Percentiles rank a stretch among this genome's conserved stretches.
Conservation (phyloP, 2,888 invertebrate species). For the Nomada ferruginata region DNA sequence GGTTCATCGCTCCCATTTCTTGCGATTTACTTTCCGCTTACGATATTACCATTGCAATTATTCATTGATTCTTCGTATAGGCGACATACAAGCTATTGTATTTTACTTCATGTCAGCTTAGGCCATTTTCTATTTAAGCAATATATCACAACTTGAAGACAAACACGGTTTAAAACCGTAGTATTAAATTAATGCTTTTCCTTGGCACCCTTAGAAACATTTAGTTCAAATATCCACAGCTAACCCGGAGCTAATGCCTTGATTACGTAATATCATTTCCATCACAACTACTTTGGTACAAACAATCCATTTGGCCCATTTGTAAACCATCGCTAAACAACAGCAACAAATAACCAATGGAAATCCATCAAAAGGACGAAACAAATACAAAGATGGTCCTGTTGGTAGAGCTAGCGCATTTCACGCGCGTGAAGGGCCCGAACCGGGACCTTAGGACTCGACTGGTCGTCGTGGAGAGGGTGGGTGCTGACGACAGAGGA, state of each 20-base stretch:
- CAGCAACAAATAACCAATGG: neutral
- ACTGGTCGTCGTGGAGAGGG: slow-evolving; percentile 64
- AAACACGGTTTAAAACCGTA: no score
- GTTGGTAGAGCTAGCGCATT: slow-evolving; percentile 61
- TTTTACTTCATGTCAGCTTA: no score
- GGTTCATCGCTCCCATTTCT: no score
- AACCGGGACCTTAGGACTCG: slow-evolving; percentile 62
- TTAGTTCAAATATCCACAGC: no score
- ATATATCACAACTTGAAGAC: no score
- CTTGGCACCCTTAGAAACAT: no score
- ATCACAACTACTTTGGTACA: neutral
- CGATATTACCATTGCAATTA: neutral
- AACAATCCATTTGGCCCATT: neutral
- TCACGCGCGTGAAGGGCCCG: slow-evolving; percentile 69
- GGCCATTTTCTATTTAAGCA: no score
- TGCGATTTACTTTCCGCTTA: no score
- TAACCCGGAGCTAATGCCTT: no score
- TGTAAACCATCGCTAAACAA: neutral
- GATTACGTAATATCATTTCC: neutral
- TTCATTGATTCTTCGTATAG: no score
- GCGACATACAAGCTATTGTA: no score
- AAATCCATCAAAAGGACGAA: neutral
- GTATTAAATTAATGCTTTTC: no score
- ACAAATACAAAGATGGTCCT: slow-evolving; percentile 37
- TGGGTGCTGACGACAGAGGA: slow-evolving; percentile 50